A percentile compares a stretch with the other conserved stretches of the same genome.
phyloP scores from a whole-genome alignment of 64 coral and sea anemone species.

The Stylophora pistillata region DNA sequence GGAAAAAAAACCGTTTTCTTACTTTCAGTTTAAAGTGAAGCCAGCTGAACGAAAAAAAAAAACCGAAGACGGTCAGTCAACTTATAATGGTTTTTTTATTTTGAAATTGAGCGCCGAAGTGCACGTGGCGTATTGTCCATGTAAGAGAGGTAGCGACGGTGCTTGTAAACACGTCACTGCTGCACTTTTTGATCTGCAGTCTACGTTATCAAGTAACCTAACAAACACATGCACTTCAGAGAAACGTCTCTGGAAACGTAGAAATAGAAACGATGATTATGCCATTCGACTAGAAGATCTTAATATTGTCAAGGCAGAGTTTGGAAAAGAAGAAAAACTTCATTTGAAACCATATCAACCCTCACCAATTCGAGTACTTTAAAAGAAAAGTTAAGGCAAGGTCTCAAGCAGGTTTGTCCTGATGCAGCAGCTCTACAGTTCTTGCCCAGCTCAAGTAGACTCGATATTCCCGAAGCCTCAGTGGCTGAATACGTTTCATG shows the following conservation, averaged over 20 bases:
- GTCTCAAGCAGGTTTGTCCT: conserved; percentile 40
- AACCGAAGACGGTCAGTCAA: conserved; percentile 48
- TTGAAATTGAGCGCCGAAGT: conserved; percentile 63
- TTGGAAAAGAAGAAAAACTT: too few species aligned
- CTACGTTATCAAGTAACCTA: conserved; percentile 59
- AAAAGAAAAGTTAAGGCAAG: conserved; percentile 39
- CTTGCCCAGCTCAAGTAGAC: too few species aligned
- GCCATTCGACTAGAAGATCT: conserved; percentile 64
- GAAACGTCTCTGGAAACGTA: conserved; percentile 63
- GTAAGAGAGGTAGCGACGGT: conserved; percentile 67
- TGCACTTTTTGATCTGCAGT: conserved; percentile 59
- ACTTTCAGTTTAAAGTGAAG: conserved; percentile 63
- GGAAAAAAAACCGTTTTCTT: conserved; percentile 44
- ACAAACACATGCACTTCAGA: conserved; percentile 56
- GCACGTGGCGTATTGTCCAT: conserved; percentile 62
- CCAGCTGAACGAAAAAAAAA: conserved; percentile 61
- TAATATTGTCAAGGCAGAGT: too few species aligned
- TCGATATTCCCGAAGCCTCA: conserved; percentile 49
- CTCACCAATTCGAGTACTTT: conserved; percentile 27
- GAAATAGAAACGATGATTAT: conserved; percentile 63
- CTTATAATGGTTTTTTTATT: conserved; percentile 70
- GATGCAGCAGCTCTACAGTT: conserved; percentile 46
- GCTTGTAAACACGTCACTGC: conserved; percentile 58
- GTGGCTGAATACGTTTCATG: conserved; percentile 55
- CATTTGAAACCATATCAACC: too few species aligned